Evolutionary conservation across 2,797 vertebrate genomes (phyloP), one percentile per base, ranked within the genome.

Genomic region (Sebastes vulpes): DNA sequence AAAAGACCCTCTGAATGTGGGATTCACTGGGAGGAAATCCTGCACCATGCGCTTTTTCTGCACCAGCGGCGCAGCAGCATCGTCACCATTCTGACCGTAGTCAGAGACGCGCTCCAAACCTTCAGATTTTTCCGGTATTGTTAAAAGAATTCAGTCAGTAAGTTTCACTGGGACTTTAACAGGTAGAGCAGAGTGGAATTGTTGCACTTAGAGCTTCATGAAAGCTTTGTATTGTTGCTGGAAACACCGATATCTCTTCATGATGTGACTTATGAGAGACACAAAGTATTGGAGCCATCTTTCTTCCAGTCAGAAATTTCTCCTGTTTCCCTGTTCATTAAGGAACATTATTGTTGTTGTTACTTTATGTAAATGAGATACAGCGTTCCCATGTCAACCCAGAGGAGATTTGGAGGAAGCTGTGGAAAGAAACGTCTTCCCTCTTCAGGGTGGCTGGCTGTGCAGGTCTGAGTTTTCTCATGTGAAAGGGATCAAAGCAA

Each of bases 401-500:
- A 61, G 60, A 61, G 64, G 32, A 82, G 76, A 89, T 84, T 75
- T 79, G 54, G 71, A 61, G 42, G 65, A 74, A 83, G 85, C 79
- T 60, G 60, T 57, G 25, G 73, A 82, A 83, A 66, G 81, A 85
- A 90, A 88, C 70, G 72, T 61, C 75, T 82, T 76, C 11, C 86
- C 85, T 89, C 87, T 88, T 89, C 68, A 46, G 86, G 88, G 87
- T 91, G 80, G 86, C 84, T 86, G 67, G 59, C 78, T 86, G 83
- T 64, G 72, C 82, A 72, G 78, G 85, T 89, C 78, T 80, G 83
- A 57, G 52, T 84, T 91, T 86, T 85, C 88, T 83, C 66, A 72
- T 78, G 81, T 88, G 89, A 84, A 92, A 87, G 32, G 76, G 88
- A 93, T 93, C 92, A 94, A 91, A 94, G 91, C 88, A 71, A 80